Evolutionary conservation across 2,797 vertebrate genomes (phyloP), one percentile per base, ranked within the genome.

Genomic region (Sebastes cheni): DNA sequence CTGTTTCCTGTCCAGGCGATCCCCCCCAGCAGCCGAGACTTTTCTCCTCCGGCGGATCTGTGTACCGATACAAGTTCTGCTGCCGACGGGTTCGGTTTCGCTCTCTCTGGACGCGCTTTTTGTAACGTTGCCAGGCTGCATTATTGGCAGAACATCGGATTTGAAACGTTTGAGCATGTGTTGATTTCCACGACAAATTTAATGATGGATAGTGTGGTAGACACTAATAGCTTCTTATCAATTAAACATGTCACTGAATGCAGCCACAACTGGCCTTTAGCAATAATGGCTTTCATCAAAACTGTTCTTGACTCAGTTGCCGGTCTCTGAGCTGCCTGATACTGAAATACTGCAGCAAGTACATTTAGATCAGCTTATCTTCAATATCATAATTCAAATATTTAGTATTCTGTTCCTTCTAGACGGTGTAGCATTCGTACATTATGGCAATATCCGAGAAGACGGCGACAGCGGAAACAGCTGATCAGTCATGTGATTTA

Each of bases 1-100:
- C 82, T 86, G 88, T 67, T 88, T 92, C 83, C 84, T 85, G 86
- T 92, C 86, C 77, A 60, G 80, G 79, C 86, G 72, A 8, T 22
- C 42, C 56, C 74, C 82, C 18, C 7, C 75, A 55, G 80, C 80
- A 3, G 54, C 72, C 16, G n/a, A 42, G 29, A 16, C 27, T 12
- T n/a, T 55, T 7, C 62, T 64, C 65, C 81, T 52, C n/a, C 79
- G 5, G 73, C 11, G 8, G 36, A 72, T 75, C 66, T 16, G 39
- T 1, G 70, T 20, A 2, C 70, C 54, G 82, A 67, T 82, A 79
- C 46, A 71, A 80, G 56, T 72, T 75, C 10, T 54, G 46, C 65
- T 6, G 62, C 66, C n/a, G 74, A 46, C 30, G 75, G 79, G 71
- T 73, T 73, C 6, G 2, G 16, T 61, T 65, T 65, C 20, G 16